Conservation (phyloP, 2,113 vertebrate species). For the Petrocephalus zakoni region DNA sequence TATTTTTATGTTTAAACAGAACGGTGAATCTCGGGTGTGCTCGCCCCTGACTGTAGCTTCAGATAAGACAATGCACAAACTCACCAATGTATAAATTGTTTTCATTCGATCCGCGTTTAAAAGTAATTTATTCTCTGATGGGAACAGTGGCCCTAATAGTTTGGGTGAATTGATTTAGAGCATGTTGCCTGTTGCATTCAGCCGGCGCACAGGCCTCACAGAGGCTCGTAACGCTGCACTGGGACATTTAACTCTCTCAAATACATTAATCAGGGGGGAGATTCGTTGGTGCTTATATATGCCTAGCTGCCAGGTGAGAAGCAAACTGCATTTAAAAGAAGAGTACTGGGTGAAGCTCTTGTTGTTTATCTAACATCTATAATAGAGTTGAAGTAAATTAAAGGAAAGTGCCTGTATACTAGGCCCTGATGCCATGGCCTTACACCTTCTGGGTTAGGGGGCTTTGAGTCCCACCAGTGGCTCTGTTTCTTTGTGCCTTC, state of each 20-base stretch:
- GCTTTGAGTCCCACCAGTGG: not conserved
- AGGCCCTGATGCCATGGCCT: not conserved
- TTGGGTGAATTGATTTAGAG: not conserved
- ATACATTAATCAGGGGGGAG: not conserved
- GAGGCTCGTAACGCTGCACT: not conserved
- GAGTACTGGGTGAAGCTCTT: not conserved
- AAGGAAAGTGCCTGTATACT: not conserved
- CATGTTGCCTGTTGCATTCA: not conserved
- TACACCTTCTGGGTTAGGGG: not conserved
- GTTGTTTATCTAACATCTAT: not conserved
- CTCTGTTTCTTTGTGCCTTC: not conserved
- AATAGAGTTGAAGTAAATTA: not conserved
- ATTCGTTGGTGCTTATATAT: not conserved
- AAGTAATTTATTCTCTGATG: conserved; percentile 18
- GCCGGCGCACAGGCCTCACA: not conserved
- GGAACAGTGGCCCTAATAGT: not conserved
- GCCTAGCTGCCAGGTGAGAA: not conserved
- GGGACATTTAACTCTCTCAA: not conserved
- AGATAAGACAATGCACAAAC: not conserved
- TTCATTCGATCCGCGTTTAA: not conserved
- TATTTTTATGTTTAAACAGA: not conserved
- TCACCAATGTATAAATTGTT: conserved; percentile 2
- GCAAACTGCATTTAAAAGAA: not conserved
- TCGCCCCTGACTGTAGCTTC: not conserved
- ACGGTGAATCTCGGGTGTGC: not conserved